Evolutionary conservation across 2,888 invertebrate genomes (phyloP).

Genomic region (Calliopum simillimum): DNA sequence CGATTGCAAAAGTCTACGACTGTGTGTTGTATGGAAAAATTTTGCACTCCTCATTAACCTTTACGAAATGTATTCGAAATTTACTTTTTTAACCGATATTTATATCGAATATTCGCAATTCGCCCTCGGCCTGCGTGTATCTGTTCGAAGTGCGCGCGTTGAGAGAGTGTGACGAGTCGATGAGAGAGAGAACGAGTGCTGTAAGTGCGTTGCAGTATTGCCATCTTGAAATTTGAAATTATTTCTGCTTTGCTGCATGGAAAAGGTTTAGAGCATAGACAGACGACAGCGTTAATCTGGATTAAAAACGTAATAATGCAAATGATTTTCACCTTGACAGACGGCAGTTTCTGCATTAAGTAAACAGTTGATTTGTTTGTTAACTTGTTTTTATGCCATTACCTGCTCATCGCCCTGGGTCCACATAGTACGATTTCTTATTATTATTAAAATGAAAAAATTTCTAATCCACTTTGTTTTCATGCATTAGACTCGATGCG

Average conservation of each 20-base stretch:
- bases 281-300: too few species aligned
- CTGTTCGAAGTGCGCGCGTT: background rate
- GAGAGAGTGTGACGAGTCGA: background rate
- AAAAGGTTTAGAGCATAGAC: background rate
- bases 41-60: slow-evolving; percentile 50
- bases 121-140: slow-evolving; percentile 20
- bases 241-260: background rate
- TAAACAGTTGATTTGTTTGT: too few species aligned
- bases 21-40: slow-evolving; percentile 50
- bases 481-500: too few species aligned
- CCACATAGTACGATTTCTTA: too few species aligned
- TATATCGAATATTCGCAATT: slow-evolving; percentile 32
- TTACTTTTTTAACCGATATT: slow-evolving; percentile 44
- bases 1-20: slow-evolving; percentile 46
- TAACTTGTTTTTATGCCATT: too few species aligned
- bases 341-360: too few species aligned
- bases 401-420: too few species aligned
- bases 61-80: slow-evolving; percentile 41
- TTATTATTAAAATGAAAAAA: too few species aligned
- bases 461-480: too few species aligned
- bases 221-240: too few species aligned
- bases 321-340: too few species aligned
- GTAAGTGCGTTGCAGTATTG: background rate
- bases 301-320: too few species aligned
- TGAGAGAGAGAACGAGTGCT: background rate